These are phyloP conservation scores for zebrafish (Danio rerio) DNA, from an alignment of 2,113 vertebrate species.

Conservation along the genomic window GRCz12tu NC_133186.1:28840501-28841000, in stretches of 20 bases:
- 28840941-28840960: neutral
- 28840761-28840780: neutral
- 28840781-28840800: neutral
- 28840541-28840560: neutral
- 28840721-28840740: slow-evolving; percentile 27
- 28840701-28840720: slow-evolving; percentile 25
- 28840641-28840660: neutral
- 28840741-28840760: neutral
- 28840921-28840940: neutral
- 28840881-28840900: neutral
- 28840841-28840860: neutral
- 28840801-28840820: neutral
- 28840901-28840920: neutral
- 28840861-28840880: neutral
- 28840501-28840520: neutral
- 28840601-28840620: slow-evolving; percentile 35
- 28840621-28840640: neutral
- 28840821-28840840: neutral
- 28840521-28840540: neutral
- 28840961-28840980: slow-evolving; percentile 11
- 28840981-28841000: slow-evolving; percentile 21
- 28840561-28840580: neutral
- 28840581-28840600: neutral
- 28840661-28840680: slow-evolving; percentile 5
- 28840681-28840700: slow-evolving; percentile 32